Base-by-base conservation (phyloP, 2,888 invertebrate genomes). In the Agriopis leucophaearia region DNA sequence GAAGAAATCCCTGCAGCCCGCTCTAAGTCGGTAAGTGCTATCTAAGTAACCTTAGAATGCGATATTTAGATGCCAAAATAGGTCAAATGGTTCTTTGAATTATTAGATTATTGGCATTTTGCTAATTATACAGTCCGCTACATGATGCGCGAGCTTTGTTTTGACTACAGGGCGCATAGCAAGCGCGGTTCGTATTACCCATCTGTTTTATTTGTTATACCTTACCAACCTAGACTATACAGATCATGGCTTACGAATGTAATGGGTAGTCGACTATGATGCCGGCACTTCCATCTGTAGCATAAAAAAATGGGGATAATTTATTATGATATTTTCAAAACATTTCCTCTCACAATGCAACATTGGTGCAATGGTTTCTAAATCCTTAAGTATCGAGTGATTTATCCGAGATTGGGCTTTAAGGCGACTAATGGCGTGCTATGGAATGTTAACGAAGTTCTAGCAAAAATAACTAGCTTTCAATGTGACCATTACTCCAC, bases 61-160 rank as follows among this genome's bases (percentile, higher is more conserved):
- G 77, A 67, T 71, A 75, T 73, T 77, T 72, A 0, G 72, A 73
- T 79, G 81, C 78, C 77, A 84, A 86, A 88, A 87, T 87, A 86
- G 87, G 85, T 80, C 76, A 78, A 83, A 82, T 84, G 79, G 79
- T 77, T 81, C 80, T 81, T 78, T 74, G 76, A 78, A 82, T 80
- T 82, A 82, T 77, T 80, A 75, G 77, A 78, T 73, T 80, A 79
- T 78, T 77, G 74, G 75, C 74, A 71, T 77, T 76, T 78, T 79
- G 72, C 75, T 76, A 77, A 79, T 78, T 76, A 61, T 57, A 70
- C 55, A 16, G 52, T 59, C 45, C 36, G 27, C 56, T 58, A 52
- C 1, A 38, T 55, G 48, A 61, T 55, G 51, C 35, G 55, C 10
- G 16, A 64, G 35, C 35, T 65, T 60, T 72, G 68, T 74, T 74